Evolutionary conservation across 2,888 invertebrate species (phyloP), one percentile per base, ranked within the genome.

Genomic region (Hydroisotoma schaefferi): DNA sequence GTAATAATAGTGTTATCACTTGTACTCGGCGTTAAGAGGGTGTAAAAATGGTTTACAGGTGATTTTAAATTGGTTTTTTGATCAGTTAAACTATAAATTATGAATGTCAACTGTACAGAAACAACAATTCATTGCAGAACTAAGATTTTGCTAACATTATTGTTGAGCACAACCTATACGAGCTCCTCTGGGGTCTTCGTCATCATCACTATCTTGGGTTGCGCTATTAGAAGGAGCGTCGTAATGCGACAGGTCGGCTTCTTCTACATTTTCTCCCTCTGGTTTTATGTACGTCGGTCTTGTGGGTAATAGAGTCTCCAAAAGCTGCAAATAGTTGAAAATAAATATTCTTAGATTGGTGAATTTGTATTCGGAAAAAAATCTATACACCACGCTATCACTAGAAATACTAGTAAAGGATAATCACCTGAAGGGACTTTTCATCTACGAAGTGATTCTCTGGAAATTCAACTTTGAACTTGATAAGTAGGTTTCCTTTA

Each of bases 391-490:
- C n/a, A n/a, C n/a, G n/a, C n/a, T n/a, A n/a, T n/a, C n/a, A n/a
- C n/a, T n/a, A n/a, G n/a, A n/a, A n/a, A n/a, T n/a, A n/a, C n/a
- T n/a, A n/a, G n/a, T n/a, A n/a, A n/a, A n/a, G n/a, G n/a, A n/a
- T n/a, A n/a, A 10, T 33, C 73, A 81, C 82, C 78, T 79, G 77
- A 25, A 82, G 67, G 58, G 78, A 83, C 55, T 82, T 82, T 69
- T 85, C 84, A 66, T 82, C 81, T 29, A 86, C 83, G 79, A 92
- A 94, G 75, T 91, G 82, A 73, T 85, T 86, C 40, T 84, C 82
- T 43, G 95, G 95, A 78, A 94, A 94, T 63, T 83, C 82, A 55
- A 95, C 85, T 73, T 86, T 85, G 80, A 97, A 94, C 73, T 88
- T 87, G 57, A 95, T 83, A 75, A 87, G 87, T 52, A 97, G 80